Base-by-base conservation (phyloP, 2,797 vertebrate genomes). In the Xyrichtys novacula region DNA sequence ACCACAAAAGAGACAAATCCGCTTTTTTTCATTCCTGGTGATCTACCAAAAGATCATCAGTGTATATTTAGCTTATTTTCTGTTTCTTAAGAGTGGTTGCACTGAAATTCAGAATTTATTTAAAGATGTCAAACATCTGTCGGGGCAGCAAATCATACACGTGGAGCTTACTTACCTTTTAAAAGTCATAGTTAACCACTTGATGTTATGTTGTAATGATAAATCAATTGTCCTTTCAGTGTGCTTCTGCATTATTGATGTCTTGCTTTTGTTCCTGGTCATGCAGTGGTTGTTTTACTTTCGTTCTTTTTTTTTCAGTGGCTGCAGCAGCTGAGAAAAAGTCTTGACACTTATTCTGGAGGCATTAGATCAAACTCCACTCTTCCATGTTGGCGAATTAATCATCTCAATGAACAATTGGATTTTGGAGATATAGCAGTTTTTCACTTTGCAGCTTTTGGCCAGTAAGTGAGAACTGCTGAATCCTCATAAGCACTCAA, bases 401-500 rank as follows among this genome's bases (percentile, higher is more conserved):
- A 77, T 75, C 19, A 61, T 75, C 71, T 73, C 42, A 68, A 12
- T 61, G 61, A 81, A 78, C 61, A 78, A 79, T 69, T 75, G 31
- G 52, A 76, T 78, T 85, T 79, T 65, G 36, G 55, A 74, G 50
- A 65, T 76, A 42, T 58, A 71, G 65, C 78, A 66, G 48, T 70
- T 80, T 78, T 62, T 61, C 57, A 59, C 38, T 74, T 68, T 50
- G 71, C 76, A 70, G 78, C 66, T 66, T n/a, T n/a, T 23, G 40
- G 54, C 54, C 49, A 11, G 61, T 76, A 85, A 83, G 73, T 57
- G 57, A 78, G 80, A 89, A 80, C 32, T 80, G 84, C 81, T 85
- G 85, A 88, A 78, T 87, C 79, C 79, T 85, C 79, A 74, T 61
- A 80, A 87, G 80, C 80, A 80, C 78, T 88, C 78, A 88, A 91